These are phyloP conservation scores for Heliconius hortense DNA, from an alignment of 2,888 invertebrate genomes.

Conservation along the genomic window DNA sequence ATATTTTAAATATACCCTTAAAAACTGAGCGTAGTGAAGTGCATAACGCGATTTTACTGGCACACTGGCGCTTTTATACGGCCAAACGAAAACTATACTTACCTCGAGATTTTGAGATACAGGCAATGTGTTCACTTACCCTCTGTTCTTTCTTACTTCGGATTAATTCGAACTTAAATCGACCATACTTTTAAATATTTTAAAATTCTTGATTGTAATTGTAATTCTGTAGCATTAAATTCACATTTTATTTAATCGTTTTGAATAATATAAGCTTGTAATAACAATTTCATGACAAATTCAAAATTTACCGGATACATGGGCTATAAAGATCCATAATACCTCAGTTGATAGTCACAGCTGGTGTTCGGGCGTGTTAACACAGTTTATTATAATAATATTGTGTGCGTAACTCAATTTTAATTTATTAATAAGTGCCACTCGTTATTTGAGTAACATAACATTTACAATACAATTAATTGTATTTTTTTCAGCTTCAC, in stretches of 20 bases:
- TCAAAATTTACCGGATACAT: not conserved
- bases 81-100: no score
- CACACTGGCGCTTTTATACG: no score
- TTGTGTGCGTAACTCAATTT: conserved; percentile 24
- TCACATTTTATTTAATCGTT: not conserved
- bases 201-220: not conserved
- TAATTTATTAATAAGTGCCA: conserved; percentile 1
- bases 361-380: conserved; percentile 33
- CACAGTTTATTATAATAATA: conserved; percentile 29
- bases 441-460: not conserved
- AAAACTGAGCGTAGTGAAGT: no score
- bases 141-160: no score
- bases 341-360: conserved; percentile 25
- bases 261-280: conserved; percentile 2
- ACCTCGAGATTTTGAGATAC: no score
- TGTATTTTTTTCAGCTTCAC: not conserved
- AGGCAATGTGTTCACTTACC: no score
- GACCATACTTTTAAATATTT: not conserved
- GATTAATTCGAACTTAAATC: no score
- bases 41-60: no score
- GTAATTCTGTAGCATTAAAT: not conserved
- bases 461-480: not conserved
- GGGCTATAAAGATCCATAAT: conserved; percentile 19
- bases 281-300: conserved; percentile 9
- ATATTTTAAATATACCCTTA: no score